These are phyloP conservation scores for Vireo altiloquus DNA, from an alignment of 2,113 vertebrate genomes.

Conservation along the genomic window DNA sequence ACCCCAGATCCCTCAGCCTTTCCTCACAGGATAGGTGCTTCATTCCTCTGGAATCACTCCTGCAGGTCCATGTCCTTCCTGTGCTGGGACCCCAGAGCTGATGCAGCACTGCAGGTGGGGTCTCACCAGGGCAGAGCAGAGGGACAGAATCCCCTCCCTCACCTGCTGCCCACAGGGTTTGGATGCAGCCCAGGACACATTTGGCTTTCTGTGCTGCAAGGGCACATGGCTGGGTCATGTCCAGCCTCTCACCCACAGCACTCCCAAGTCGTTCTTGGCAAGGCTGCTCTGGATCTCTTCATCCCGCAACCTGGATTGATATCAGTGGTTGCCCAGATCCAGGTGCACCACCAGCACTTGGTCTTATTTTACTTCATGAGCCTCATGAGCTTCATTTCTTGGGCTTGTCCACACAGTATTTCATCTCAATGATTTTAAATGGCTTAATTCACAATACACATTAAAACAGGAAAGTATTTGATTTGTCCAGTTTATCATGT, in stretches of 20 bases:
- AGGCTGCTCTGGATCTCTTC: neutral
- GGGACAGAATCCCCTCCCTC: neutral
- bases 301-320: neutral
- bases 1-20: neutral
- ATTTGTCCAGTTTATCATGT: neutral
- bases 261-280: fast-evolving
- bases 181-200: neutral
- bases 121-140: neutral
- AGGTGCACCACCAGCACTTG: neutral
- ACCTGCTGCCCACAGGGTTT: fast-evolving
- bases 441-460: neutral
- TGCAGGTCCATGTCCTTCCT: neutral
- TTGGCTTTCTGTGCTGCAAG: neutral
- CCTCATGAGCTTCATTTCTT: fast-evolving
- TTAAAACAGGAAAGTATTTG: neutral
- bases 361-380: neutral
- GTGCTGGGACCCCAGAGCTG: fast-evolving
- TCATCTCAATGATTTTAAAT: neutral
- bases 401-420: neutral
- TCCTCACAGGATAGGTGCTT: neutral
- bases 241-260: neutral
- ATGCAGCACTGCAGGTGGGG: neutral
- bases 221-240: neutral
- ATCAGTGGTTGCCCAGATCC: fast-evolving
- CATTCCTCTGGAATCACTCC: neutral